Evolutionary conservation across 2,888 invertebrate species (phyloP), one percentile per base, ranked within the genome.

Genomic region (Leucozona laternaria): DNA sequence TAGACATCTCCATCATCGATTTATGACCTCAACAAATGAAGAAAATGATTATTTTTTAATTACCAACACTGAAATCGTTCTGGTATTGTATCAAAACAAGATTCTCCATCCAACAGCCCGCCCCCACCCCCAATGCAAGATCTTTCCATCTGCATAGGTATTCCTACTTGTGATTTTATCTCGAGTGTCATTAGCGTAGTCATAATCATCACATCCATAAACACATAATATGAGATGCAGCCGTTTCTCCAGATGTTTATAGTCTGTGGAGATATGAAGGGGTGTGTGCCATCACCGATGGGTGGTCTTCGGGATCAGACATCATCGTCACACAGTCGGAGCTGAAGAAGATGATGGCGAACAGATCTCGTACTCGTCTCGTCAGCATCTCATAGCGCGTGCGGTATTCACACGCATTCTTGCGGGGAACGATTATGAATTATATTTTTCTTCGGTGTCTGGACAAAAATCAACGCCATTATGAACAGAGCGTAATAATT

Each of bases 181-280:
- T 64, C 25, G 62, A 82, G 70, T 62, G 70, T 73, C 82, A 82
- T 82, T 86, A 82, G 75, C 75, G 66, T 43, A 81, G 81, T 86
- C 82, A 86, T 86, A 86, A 86, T 75, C 81, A 82, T 86, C 81
- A 71, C 78, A 82, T 86, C 71, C 73, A 79, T 86, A 86, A 78
- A 72, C 86, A 73, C 82, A 40, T 64, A 68, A 62, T 70, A 57
- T 73, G 40, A 31, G 34, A 25, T 28, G 43, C 72, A 45, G 43
- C 45, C 13, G 17, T 20, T 57, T 15, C 68, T 57, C 84, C 86
- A 86, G 81, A 86, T 86, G 86, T 22, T 22, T 50, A 45, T 37
- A 57, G 25, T 66, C 50, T 50, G 77, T 50, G 77, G 53, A 68
- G 55, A 31, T 20, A 25, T 22, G 28, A 64, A 60, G 60, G 37